These are phyloP conservation scores for Drosophila helvetica DNA, from an alignment of 2,888 invertebrate genomes.

Conservation along the genomic window DNA sequence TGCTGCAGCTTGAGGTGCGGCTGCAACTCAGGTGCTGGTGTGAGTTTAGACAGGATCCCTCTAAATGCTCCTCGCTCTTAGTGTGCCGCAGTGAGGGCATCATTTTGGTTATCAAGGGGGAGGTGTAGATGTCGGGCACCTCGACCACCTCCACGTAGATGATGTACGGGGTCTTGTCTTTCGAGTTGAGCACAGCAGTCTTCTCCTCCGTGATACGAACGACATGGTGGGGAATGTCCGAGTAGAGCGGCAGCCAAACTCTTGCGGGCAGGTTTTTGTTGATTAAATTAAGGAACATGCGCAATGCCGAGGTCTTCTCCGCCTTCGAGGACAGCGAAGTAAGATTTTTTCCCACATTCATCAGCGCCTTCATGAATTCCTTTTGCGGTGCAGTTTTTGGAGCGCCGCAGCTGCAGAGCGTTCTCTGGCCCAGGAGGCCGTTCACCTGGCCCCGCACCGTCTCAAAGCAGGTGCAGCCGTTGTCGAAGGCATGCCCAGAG, in stretches of 20 bases:
- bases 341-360: slow-evolving; percentile 92
- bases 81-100: slow-evolving; percentile 94
- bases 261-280: slow-evolving; percentile 98
- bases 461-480: slow-evolving; percentile 96
- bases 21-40: slow-evolving; percentile 72
- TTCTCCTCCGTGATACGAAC: slow-evolving; percentile 98
- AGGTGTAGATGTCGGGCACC: slow-evolving; percentile 91
- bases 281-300: slow-evolving; percentile 95
- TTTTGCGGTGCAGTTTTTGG: slow-evolving; percentile 92
- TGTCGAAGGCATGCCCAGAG: slow-evolving; percentile 98
- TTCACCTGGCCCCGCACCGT: slow-evolving; percentile 90
- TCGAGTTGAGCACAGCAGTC: slow-evolving; percentile 99
- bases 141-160: slow-evolving; percentile 98
- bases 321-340: slow-evolving; percentile 94
- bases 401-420: slow-evolving; percentile 91
- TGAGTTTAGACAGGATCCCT: slow-evolving; percentile 75
- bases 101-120: slow-evolving; percentile 95
- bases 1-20: slow-evolving; percentile 80
- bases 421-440: slow-evolving; percentile 90
- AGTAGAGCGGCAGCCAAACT: slow-evolving; percentile 98
- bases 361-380: slow-evolving; percentile 94
- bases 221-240: slow-evolving; percentile 93
- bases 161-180: slow-evolving; percentile 95
- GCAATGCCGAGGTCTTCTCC: slow-evolving; percentile 94
- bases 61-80: slow-evolving; percentile 96